phyloP scores from a whole-genome alignment of 2,888 invertebrate genomes.

The Cerceris rybyensis region DNA sequence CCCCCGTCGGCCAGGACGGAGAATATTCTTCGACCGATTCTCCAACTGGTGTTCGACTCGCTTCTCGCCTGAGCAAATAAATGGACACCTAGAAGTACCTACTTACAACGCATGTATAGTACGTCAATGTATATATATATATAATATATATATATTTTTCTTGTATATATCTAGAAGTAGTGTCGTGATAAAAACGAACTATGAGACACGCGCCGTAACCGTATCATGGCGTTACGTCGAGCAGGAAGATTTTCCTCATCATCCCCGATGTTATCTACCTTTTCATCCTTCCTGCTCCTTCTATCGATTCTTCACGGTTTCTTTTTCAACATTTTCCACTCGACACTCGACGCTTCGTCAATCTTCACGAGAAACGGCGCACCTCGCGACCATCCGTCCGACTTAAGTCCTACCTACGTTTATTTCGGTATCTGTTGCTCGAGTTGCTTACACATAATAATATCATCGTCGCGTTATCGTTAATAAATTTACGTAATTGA shows the following conservation, averaged over 20 bases:
- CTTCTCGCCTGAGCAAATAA: slow-evolving; percentile 72
- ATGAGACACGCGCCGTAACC: slow-evolving; percentile 69
- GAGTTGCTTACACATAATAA: slow-evolving; percentile 64
- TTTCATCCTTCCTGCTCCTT: slow-evolving; percentile 1
- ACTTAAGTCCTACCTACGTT: slow-evolving; percentile 74
- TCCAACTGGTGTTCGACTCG: slow-evolving; percentile 66
- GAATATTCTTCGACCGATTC: slow-evolving; percentile 51
- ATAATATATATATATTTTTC: slow-evolving; percentile 61
- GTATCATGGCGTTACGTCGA: slow-evolving; percentile 49
- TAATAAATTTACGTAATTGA: slow-evolving; percentile 61
- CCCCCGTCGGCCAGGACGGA: slow-evolving; percentile 53
- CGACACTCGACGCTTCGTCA: slow-evolving; percentile 42
- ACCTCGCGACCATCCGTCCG: slow-evolving; percentile 78
- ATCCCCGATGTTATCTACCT: not conserved
- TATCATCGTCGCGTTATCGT: slow-evolving; percentile 65
- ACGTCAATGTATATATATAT: slow-evolving; percentile 62
- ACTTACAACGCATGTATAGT: slow-evolving; percentile 69
- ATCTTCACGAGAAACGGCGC: slow-evolving; percentile 55
- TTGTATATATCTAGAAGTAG: slow-evolving; percentile 76
- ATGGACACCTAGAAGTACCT: slow-evolving; percentile 75
- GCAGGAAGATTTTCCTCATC: slow-evolving; percentile 13
- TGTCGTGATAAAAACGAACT: slow-evolving; percentile 79
- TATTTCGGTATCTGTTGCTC: slow-evolving; percentile 61
- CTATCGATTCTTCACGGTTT: not conserved
- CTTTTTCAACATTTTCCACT: too few species aligned